phyloP scores from a whole-genome alignment of 1,140 invertebrate species.

The Drosophila micromelanica region DNA sequence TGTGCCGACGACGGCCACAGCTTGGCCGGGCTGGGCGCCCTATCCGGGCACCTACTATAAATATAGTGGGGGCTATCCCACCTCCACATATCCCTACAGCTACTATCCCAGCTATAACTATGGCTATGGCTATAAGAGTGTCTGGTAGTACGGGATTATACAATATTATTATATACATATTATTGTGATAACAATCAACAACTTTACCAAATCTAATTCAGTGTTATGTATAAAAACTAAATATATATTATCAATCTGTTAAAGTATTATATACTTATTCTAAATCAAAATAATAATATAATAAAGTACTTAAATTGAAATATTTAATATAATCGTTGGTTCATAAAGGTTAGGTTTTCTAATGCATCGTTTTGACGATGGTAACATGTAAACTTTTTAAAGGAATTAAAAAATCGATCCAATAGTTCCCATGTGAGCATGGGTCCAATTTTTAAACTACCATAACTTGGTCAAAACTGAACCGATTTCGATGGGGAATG shows the following conservation, averaged over 20 bases:
- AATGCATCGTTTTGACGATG: no score
- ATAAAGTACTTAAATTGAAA: no score
- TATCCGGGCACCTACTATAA: constrained; percentile 63
- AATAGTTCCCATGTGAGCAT: no score
- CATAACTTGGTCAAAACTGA: no score
- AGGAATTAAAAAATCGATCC: no score
- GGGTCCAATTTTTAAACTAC: no score
- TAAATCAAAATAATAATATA: neutral
- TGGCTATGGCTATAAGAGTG: constrained; percentile 65
- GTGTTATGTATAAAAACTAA: constrained; percentile 1
- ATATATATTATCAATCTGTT: neutral
- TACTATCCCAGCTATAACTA: constrained; percentile 61
- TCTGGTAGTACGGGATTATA: constrained; percentile 42
- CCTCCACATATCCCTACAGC: constrained; percentile 44
- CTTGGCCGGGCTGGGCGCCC: constrained; percentile 38
- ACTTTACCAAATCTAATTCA: constrained; percentile 9
- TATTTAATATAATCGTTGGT: no score
- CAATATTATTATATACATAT: neutral
- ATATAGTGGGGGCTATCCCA: constrained; percentile 47
- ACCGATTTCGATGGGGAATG: no score
- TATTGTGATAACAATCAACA: constrained; percentile 55
- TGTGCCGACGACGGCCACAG: constrained; percentile 37
- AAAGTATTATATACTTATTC: neutral
- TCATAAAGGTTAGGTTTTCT: no score
- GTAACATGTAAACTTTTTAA: no score